A percentile compares a stretch with the other conserved stretches of the same genome.
These are phyloP conservation scores for Chloromyia formosa DNA, from an alignment of 2,888 invertebrate genomes.

Conservation along the genomic window DNA sequence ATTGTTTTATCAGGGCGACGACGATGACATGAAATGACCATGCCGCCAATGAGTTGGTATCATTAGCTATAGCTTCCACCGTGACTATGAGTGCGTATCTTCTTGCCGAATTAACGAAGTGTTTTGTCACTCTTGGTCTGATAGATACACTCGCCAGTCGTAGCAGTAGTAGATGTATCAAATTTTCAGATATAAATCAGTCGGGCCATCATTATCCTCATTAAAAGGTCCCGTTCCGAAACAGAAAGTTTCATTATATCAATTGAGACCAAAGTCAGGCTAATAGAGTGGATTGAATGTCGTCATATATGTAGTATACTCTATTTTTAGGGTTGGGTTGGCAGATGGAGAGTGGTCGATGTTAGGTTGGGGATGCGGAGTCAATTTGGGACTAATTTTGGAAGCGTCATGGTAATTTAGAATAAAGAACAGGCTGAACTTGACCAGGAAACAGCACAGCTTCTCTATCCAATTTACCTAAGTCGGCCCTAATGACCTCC, in stretches of 20 bases:
- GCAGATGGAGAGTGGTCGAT: too few relatives aligned
- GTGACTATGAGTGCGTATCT: neutral
- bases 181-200: conserved; percentile 50
- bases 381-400: too few relatives aligned
- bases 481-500: too few relatives aligned
- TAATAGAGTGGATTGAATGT: neutral
- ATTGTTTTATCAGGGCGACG: neutral
- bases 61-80: conserved; percentile 6
- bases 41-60: conserved; percentile 13
- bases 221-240: conserved; percentile 46
- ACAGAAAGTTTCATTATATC: conserved; percentile 33
- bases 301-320: too few relatives aligned
- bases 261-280: conserved; percentile 9
- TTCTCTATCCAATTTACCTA: too few relatives aligned
- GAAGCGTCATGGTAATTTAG: too few relatives aligned
- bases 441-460: too few relatives aligned
- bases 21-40: neutral
- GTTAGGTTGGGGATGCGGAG: too few relatives aligned
- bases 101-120: conserved; percentile 4
- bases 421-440: too few relatives aligned
- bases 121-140: conserved; percentile 10
- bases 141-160: too few relatives aligned
- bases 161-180: conserved; percentile 34
- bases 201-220: conserved; percentile 53
- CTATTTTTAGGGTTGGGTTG: neutral